phyloP scores from a whole-genome alignment of 2,113 vertebrate genomes.

The Chionis minor region DNA sequence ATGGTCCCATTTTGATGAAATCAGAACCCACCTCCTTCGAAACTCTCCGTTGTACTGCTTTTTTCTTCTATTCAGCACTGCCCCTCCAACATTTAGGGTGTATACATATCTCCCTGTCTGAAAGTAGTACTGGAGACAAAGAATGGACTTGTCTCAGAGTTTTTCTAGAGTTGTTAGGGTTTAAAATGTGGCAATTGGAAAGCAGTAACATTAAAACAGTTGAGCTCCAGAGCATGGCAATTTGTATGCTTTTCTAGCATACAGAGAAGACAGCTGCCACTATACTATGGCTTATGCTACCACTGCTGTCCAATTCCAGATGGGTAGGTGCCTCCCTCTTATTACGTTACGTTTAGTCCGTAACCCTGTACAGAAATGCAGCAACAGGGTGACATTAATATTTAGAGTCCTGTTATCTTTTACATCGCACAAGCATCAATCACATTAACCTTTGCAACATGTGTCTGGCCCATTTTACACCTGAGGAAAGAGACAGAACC shows the following conservation, averaged over 20 bases:
- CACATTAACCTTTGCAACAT: not conserved
- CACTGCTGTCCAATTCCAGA: not conserved
- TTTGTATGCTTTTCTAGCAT: not conserved
- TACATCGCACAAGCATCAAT: not conserved
- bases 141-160: not conserved
- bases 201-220: not conserved
- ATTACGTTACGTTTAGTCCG: not conserved
- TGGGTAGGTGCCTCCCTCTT: not conserved
- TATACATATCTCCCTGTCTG: not conserved
- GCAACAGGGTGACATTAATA: not conserved
- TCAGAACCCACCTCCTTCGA: not conserved
- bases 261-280: not conserved
- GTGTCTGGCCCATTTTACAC: not conserved
- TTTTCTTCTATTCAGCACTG: not conserved
- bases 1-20: not conserved
- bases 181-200: not conserved
- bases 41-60: not conserved
- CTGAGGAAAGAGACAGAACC: not conserved
- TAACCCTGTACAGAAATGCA: not conserved
- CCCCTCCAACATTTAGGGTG: not conserved
- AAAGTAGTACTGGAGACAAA: not conserved
- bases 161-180: not conserved
- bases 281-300: not conserved
- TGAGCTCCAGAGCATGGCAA: not conserved
- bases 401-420: not conserved